A percentile compares a stretch with the other conserved stretches of the same genome.
phyloP scores from a whole-genome alignment of 2,888 invertebrate genomes.

The Sminthurinus aureus region DNA sequence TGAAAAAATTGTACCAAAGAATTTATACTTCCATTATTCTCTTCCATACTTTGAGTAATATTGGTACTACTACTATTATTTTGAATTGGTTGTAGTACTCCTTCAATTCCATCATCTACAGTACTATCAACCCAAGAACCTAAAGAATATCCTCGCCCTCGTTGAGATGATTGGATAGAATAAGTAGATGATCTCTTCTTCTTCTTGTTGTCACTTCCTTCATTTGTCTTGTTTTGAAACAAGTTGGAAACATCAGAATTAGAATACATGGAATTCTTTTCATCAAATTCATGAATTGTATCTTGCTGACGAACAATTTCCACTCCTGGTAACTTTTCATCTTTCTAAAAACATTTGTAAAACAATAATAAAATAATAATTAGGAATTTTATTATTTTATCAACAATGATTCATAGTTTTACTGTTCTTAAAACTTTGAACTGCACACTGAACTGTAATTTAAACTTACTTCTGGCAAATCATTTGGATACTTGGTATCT shows the following conservation, averaged over 20 bases:
- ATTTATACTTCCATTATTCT: constrained; percentile 2
- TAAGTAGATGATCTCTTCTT: too few relatives aligned
- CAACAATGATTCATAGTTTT: too few relatives aligned
- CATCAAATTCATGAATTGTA: neutral
- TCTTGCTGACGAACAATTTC: too few relatives aligned
- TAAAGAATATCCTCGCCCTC: too few relatives aligned
- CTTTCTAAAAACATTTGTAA: neutral
- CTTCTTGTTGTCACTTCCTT: neutral
- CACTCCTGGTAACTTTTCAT: neutral
- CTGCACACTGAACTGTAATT: too few relatives aligned
- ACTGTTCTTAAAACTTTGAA: too few relatives aligned
- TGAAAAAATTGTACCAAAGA: neutral
- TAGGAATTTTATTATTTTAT: too few relatives aligned
- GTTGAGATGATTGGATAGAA: too few relatives aligned
- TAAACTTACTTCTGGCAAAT: constrained; percentile 3
- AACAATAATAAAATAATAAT: too few relatives aligned
- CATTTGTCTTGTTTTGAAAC: neutral
- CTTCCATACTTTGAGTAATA: neutral
- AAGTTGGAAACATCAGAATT: neutral
- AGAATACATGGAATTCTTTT: neutral
- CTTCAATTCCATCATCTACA: neutral
- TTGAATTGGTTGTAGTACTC: neutral
- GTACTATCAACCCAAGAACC: neutral
- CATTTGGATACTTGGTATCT: neutral
- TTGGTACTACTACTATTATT: neutral